Evolutionary conservation across 2,797 vertebrate genomes (phyloP).

Genomic region (Chaunax sp.): DNA sequence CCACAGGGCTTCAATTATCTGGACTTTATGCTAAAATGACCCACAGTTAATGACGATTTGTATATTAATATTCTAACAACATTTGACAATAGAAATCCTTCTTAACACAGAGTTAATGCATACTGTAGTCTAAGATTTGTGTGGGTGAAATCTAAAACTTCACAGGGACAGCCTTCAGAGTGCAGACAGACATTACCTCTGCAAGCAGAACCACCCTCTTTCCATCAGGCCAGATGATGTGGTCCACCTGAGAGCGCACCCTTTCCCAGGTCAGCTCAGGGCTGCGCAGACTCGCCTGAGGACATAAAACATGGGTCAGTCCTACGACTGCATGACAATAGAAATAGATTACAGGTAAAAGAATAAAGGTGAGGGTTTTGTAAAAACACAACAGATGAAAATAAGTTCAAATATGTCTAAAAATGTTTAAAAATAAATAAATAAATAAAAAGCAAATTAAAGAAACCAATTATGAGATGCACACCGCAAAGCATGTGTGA

Average conservation of each 20-base stretch:
- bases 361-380: neutral
- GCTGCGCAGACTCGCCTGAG: slow-evolving; percentile 93
- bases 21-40: neutral
- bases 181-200: slow-evolving; percentile 83
- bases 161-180: neutral
- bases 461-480: too few species aligned
- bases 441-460: too few species aligned
- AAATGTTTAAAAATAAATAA: too few species aligned
- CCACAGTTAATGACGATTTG: too few species aligned
- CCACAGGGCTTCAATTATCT: neutral
- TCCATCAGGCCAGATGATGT: slow-evolving; percentile 98
- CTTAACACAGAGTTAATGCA: neutral
- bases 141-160: neutral
- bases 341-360: neutral
- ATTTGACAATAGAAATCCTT: neutral
- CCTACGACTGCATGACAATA: slow-evolving; percentile 4
- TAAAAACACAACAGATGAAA: too few species aligned
- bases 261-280: slow-evolving; percentile 98
- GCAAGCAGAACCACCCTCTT: slow-evolving; percentile 96
- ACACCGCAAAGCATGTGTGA: too few species aligned
- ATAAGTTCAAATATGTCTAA: too few species aligned
- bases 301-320: slow-evolving; percentile 29
- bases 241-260: slow-evolving; percentile 97
- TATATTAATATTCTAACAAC: too few species aligned
- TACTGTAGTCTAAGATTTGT: neutral